Evolutionary conservation across 2,797 vertebrate genomes (phyloP), one percentile per base, ranked within the genome.

Genomic region (Diceros bicornis): DNA sequence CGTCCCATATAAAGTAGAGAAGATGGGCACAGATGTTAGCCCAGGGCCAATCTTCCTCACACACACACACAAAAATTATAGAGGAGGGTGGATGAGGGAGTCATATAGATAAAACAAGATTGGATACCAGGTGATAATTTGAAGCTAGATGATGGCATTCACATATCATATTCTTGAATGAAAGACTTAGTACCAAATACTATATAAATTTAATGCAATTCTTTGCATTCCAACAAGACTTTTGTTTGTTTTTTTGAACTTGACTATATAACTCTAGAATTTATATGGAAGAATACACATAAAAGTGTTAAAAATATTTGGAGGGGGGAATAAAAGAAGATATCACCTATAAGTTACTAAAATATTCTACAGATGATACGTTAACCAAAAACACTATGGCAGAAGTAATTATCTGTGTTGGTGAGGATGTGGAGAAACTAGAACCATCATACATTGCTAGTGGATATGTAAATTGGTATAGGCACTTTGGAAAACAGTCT

Each of bases 171-270:
- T 41, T 93, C 52, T 77, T 93, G 20, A 20, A 71, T 91, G 47
- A 84, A 91, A 91, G 4, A 88, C 23, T 57, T n/a, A 75, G 55
- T 84, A 87, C 72, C 77, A 94, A 94, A 68, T 92, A 77, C 17
- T 59, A 93, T 50, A 81, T 62, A 87, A 59, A 87, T 90, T n/a
- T 59, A 92, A 79, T 37, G n/a, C 18, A 85, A 78, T 79, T 57
- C 41, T 84, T n/a, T 74, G 10, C 27, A 82, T 89, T 75, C 62
- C 37, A 50, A 64, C 18, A n/a, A 77, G 37, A 66, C 27, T 68
- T 87, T 32, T 78, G 44, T 75, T 85, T 85, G 12, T 52, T 71
- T 92, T 89, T 50, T 68, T 69, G 16, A 91, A 91, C 32, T 91
- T 44, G 47, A 87, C 59, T 64, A 52, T 25, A n/a, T 41, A 85